phyloP scores from a whole-genome alignment of 2,113 vertebrate genomes.

The Pyxicephalus adspersus region DNA sequence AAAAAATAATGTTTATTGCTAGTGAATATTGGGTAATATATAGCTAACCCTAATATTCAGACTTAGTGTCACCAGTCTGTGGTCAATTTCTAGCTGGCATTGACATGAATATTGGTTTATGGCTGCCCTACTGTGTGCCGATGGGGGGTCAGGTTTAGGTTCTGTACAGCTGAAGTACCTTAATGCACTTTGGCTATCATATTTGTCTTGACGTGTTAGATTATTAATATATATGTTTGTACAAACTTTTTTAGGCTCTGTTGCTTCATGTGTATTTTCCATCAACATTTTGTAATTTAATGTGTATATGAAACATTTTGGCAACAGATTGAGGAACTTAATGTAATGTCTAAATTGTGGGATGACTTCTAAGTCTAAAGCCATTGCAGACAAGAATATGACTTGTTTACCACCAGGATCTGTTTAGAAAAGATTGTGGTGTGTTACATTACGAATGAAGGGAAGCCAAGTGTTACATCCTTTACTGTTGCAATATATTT shows the following conservation, averaged over 20 bases:
- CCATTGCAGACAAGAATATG: neutral
- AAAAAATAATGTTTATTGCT: no score
- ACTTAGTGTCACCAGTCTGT: neutral
- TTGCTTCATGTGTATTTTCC: constrained; percentile 23
- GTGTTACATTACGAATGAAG: neutral
- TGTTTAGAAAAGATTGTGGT: neutral
- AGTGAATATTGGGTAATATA: no score
- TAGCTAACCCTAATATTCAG: no score
- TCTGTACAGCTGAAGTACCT: constrained; percentile 31
- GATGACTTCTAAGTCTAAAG: constrained; percentile 4
- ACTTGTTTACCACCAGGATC: neutral
- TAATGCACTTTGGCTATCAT: constrained; percentile 32
- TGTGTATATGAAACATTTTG: neutral
- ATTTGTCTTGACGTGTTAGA: constrained; percentile 1
- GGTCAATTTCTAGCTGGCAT: neutral
- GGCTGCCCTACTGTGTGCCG: neutral
- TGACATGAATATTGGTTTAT: neutral
- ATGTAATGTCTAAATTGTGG: neutral
- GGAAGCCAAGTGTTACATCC: neutral
- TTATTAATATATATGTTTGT: constrained; percentile 22
- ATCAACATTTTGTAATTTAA: constrained; percentile 17
- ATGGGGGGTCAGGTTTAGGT: constrained; percentile 3
- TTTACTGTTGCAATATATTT: neutral
- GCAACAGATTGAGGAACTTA: neutral
- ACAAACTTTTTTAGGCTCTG: constrained; percentile 3